Percentiles rank a stretch among this genome's conserved stretches.
Evolutionary conservation across 1,140 invertebrate species (phyloP).

Genomic region (Drosophila miranda): DNA sequence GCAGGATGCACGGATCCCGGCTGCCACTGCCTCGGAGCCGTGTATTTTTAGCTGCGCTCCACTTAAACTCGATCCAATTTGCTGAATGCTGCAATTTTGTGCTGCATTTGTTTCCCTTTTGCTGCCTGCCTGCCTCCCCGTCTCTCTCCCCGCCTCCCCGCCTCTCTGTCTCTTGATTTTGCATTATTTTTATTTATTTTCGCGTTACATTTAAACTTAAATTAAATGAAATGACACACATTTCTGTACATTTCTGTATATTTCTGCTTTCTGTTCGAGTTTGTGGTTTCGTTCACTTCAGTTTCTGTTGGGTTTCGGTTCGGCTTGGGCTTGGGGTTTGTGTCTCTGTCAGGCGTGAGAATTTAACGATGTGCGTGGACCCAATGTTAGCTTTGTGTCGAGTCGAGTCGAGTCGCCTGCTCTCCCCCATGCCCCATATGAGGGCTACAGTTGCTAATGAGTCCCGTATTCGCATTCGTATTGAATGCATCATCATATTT

Average conservation of each 20-base stretch:
- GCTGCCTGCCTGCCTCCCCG: too few relatives aligned
- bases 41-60: slow-evolving; percentile 42
- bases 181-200: slow-evolving; percentile 30
- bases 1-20: background rate
- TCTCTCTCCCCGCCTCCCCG: too few relatives aligned
- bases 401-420: too few relatives aligned
- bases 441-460: slow-evolving; percentile 34
- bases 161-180: slow-evolving; percentile 5
- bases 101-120: slow-evolving; percentile 31
- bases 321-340: slow-evolving; percentile 28
- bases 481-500: slow-evolving; percentile 1
- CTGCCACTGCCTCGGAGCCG: slow-evolving; percentile 23
- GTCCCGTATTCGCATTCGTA: slow-evolving; percentile 3
- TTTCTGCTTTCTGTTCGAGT: slow-evolving; percentile 12
- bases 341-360: slow-evolving; percentile 58
- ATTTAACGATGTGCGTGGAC: slow-evolving; percentile 67
- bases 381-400: slow-evolving; percentile 28
- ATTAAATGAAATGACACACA: slow-evolving; percentile 58
- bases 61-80: slow-evolving; percentile 59
- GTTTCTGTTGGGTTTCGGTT: slow-evolving; percentile 34
- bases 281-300: slow-evolving; percentile 9
- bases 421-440: background rate
- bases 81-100: slow-evolving; percentile 14
- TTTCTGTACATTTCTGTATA: slow-evolving; percentile 17
- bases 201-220: slow-evolving; percentile 50